Conservation (phyloP, 2,888 invertebrate genomes). For the Suillia variegata region DNA sequence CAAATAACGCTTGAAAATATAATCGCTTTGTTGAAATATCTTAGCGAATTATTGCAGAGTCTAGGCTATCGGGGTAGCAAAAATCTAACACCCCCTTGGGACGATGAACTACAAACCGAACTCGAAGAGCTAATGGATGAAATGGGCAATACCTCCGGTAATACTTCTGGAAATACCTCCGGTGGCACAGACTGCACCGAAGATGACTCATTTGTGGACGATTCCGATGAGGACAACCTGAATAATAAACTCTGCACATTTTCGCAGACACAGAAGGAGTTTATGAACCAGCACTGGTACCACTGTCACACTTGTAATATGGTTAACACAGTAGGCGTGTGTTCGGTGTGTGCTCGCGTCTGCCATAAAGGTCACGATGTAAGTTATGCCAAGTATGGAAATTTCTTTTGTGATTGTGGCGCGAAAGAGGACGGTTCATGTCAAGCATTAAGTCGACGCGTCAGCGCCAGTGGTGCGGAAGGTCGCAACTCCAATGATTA, state of each 20-base stretch:
- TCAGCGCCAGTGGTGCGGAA: constrained; percentile 29
- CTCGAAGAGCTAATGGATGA: constrained; percentile 87
- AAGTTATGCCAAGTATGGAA: constrained; percentile 96
- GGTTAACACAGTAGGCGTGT: constrained; percentile 98
- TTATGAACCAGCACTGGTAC: constrained; percentile 98
- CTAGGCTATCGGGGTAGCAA: constrained; percentile 61
- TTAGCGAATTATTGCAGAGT: constrained; percentile 70
- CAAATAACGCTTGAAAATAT: constrained; percentile 73
- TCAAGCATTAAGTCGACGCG: constrained; percentile 63
- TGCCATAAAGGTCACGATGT: constrained; percentile 97
- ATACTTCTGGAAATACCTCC: constrained; percentile 80
- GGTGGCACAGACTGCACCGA: constrained; percentile 75
- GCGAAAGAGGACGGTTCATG: constrained; percentile 89
- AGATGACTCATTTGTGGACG: constrained; percentile 88
- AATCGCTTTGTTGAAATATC: constrained; percentile 82
- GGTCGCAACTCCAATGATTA: constrained; percentile 26
- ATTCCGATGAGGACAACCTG: constrained; percentile 61
- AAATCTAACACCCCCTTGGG: constrained; percentile 76
- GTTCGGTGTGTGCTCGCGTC: constrained; percentile 95
- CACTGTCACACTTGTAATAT: constrained; percentile 99
- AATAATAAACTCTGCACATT: constrained; percentile 87
- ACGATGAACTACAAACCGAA: constrained; percentile 75
- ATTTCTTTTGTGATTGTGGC: constrained; percentile 99
- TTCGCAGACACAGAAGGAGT: constrained; percentile 95
- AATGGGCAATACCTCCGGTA: constrained; percentile 90